phyloP scores from a whole-genome alignment of 2,113 vertebrate genomes.

The Chroicocephalus ridibundus region DNA sequence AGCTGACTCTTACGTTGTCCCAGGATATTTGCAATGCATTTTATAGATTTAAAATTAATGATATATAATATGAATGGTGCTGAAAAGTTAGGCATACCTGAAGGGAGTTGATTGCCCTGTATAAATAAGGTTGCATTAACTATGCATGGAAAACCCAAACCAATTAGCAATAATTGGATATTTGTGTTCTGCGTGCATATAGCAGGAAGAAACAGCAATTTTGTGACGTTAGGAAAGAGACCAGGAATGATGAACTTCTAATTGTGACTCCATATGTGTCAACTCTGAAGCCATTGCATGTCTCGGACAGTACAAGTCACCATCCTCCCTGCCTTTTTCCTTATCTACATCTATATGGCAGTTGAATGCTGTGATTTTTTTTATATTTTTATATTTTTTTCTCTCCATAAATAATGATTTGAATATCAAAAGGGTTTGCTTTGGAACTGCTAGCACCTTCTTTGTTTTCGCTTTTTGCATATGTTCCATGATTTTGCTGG shows the following conservation, averaged over 20 bases:
- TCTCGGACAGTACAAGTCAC: neutral
- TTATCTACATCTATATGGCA: neutral
- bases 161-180: neutral
- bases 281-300: neutral
- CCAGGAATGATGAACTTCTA: neutral
- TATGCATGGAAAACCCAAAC: neutral
- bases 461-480: neutral
- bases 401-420: neutral
- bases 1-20: neutral
- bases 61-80: neutral
- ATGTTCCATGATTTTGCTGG: neutral
- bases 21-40: neutral
- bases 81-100: neutral
- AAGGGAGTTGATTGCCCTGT: neutral
- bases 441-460: neutral
- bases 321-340: neutral
- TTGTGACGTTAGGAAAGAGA: neutral
- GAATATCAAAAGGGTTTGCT: conserved; percentile 8
- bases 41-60: neutral
- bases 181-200: neutral
- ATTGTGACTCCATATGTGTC: neutral
- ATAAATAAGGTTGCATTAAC: conserved; percentile 1
- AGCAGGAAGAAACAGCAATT: neutral
- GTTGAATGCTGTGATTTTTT: neutral
- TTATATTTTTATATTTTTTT: neutral